Evolutionary conservation across 2,113 vertebrate species (phyloP), one percentile per base, ranked within the genome.

Genomic region (Baryphthengus martii): DNA sequence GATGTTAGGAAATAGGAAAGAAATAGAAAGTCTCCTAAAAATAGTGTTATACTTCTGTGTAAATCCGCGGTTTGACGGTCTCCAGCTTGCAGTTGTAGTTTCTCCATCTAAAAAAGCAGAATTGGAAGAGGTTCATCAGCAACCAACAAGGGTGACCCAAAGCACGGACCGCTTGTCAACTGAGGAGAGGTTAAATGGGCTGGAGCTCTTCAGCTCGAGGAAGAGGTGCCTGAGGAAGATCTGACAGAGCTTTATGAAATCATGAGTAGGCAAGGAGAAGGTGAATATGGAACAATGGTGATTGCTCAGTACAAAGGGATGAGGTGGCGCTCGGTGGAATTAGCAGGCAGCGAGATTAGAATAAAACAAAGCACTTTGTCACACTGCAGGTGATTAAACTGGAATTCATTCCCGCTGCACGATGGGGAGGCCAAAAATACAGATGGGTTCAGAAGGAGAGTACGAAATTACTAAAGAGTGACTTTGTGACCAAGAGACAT

Each of bases 211-310:
- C 33, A 25, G 70, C 47, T 39, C 11, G 0, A 31, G 42, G 70
- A 50, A 19, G 68, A 71, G 78, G 19, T 25, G 35, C 67, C 90
- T 6, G 5, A 49, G 63, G 59, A 52, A 16, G 63, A 20, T 17
- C 7, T 67, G 80, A 39, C 37, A 28, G 79, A 33, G 74, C 25
- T 90, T 73, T 67, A 26, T 37, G 55, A 67, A 77, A 39, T 33
- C 47, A 9, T 65, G 94, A 93, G 91, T 89, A 63, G 94, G 88
- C 94, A 88, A 88, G 74, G 70, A 90, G 88, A 75, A 42, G 65
- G 88, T 76, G 91, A 81, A 20, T 52, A 20, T 20, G 88, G 94
- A 93, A 88, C 91, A 91, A 63, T 68, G 19, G 85, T 53, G 81
- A 65, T 63, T 62, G 61, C 70, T 85, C 24, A n/a, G 94, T 16